These are phyloP conservation scores for Troilus luridus DNA, from an alignment of 2,888 invertebrate genomes.

Conservation along the genomic window DNA sequence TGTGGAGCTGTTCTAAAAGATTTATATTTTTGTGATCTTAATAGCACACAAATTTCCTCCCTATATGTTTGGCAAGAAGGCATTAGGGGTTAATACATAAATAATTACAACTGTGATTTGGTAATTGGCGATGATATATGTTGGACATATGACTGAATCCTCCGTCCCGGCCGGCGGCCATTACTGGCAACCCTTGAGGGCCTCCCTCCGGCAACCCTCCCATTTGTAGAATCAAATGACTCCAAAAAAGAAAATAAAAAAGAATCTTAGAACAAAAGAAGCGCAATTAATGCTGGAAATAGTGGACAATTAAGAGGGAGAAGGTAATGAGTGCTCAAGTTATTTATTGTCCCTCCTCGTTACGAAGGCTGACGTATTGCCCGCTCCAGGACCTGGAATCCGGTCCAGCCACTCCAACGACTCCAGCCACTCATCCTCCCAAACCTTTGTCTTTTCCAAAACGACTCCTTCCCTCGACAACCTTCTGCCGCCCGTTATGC, in stretches of 20 bases:
- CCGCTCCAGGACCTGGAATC: not conserved
- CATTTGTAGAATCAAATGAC: slow-evolving; percentile 45
- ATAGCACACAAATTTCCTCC: not conserved
- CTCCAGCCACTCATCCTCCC: slow-evolving; percentile 43
- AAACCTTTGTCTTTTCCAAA: slow-evolving; percentile 37
- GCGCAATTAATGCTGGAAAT: slow-evolving; percentile 56
- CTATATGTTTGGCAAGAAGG: not conserved
- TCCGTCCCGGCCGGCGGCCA: not conserved
- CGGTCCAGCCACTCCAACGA: slow-evolving; percentile 24
- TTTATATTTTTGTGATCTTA: not conserved
- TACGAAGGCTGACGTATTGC: slow-evolving; percentile 49
- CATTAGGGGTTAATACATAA: not conserved
- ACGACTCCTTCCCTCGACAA: not conserved
- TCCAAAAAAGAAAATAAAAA: slow-evolving; percentile 6
- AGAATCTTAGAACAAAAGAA: slow-evolving; percentile 40
- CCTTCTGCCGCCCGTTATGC: not conserved
- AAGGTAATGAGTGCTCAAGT: slow-evolving; percentile 52
- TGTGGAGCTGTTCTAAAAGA: too few species aligned
- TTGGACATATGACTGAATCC: not conserved
- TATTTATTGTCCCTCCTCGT: slow-evolving; percentile 54
- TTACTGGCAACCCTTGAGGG: not conserved
- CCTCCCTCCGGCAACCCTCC: not conserved
- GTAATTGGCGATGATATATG: not conserved
- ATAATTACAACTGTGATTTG: slow-evolving; percentile 17
- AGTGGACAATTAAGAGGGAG: slow-evolving; percentile 53